Percentiles rank a stretch among this genome's conserved stretches.
These are phyloP conservation scores for Aegypius monachus DNA, from an alignment of 2,113 vertebrate genomes.

Conservation along the genomic window DNA sequence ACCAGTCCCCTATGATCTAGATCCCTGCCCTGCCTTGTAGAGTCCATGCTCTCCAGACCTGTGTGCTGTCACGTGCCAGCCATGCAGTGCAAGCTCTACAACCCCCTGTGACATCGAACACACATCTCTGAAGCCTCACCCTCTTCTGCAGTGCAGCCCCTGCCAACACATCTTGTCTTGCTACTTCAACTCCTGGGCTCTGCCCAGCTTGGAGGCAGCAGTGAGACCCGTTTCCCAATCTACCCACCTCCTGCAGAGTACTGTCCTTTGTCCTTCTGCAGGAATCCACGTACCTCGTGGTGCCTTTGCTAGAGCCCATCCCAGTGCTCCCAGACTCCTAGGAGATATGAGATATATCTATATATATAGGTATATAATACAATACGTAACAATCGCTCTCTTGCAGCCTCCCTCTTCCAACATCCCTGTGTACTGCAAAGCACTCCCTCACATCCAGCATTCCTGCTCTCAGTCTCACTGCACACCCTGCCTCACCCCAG, in stretches of 20 bases:
- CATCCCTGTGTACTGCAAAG: not conserved
- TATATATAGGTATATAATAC: not conserved
- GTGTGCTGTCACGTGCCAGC: accelerated
- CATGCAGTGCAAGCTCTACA: accelerated
- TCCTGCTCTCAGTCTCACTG: not conserved
- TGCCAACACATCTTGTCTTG: not conserved
- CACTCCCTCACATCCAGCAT: not conserved
- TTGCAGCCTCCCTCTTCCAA: not conserved
- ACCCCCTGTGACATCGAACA: not conserved
- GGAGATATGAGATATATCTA: accelerated
- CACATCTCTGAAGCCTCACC: not conserved
- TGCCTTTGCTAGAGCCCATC: not conserved
- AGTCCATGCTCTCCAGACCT: not conserved
- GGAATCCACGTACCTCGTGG: accelerated
- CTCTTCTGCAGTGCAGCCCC: not conserved
- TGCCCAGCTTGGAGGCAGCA: not conserved
- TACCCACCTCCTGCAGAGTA: not conserved
- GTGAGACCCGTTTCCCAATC: not conserved
- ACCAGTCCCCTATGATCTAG: not conserved
- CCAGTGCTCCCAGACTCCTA: not conserved
- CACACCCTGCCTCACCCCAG: not conserved
- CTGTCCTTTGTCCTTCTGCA: not conserved
- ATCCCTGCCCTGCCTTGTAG: not conserved
- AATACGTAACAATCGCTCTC: not conserved
- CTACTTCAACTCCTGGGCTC: not conserved